Evolutionary conservation across 2,797 vertebrate genomes (phyloP).

Genomic region (Acanthurus tractus): DNA sequence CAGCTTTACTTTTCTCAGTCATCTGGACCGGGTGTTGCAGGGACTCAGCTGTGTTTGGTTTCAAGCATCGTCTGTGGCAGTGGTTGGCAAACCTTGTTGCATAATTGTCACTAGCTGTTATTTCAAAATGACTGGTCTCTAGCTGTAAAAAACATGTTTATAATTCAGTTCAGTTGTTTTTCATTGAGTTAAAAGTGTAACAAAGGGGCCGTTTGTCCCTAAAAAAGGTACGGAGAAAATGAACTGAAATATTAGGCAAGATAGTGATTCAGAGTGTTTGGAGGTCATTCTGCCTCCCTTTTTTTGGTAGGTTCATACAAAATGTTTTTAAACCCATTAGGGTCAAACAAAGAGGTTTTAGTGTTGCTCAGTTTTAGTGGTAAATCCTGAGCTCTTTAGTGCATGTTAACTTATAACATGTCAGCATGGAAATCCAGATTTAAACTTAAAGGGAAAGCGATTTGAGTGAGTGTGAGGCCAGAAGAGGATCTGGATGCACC

Average conservation of each 20-base stretch:
- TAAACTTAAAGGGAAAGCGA: slow-evolving; percentile 1
- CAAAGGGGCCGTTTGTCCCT: neutral
- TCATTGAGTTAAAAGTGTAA: neutral
- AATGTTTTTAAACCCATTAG: neutral
- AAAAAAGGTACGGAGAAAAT: neutral
- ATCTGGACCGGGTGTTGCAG: neutral
- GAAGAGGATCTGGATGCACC: neutral
- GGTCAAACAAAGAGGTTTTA: neutral
- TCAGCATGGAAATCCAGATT: slow-evolving; percentile 10
- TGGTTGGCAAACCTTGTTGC: neutral
- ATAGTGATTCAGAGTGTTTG: neutral
- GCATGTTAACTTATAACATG: neutral
- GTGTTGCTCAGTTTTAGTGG: neutral
- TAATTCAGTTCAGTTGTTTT: neutral
- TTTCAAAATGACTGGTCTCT: neutral
- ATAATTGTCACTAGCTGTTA: slow-evolving; percentile 1
- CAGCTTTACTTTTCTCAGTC: neutral
- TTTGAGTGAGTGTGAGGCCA: slow-evolving; percentile 10
- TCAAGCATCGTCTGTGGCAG: neutral
- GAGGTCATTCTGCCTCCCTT: neutral
- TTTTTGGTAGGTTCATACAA: neutral
- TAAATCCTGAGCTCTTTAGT: slow-evolving; percentile 7
- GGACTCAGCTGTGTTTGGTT: neutral
- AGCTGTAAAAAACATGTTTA: neutral
- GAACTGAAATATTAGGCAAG: neutral